Conservation (phyloP, 2,113 vertebrate species). For the Pitta sordida region DNA sequence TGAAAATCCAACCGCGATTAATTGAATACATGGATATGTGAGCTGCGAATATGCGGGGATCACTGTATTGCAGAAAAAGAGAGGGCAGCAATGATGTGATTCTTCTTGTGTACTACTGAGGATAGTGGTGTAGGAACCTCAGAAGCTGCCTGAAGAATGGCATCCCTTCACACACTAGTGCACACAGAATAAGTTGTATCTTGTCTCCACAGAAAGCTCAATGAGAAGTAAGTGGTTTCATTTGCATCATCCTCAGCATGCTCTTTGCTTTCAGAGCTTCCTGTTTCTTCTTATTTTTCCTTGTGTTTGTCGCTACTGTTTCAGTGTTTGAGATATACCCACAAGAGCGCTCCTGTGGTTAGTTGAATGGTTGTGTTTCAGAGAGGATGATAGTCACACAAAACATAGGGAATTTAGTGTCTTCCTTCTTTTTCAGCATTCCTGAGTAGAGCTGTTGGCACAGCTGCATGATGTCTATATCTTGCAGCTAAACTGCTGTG, state of each 20-base stretch:
- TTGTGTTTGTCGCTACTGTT: neutral
- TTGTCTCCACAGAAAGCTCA: neutral
- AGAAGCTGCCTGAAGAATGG: neutral
- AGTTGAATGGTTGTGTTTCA: neutral
- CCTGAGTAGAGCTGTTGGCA: neutral
- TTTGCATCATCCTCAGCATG: neutral
- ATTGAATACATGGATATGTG: too few relatives aligned
- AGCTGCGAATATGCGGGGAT: too few relatives aligned
- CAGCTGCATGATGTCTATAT: neutral
- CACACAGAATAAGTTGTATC: rapidly evolving
- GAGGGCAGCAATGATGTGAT: neutral
- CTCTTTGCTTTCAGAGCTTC: neutral
- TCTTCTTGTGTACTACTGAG: neutral
- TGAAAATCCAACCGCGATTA: too few relatives aligned
- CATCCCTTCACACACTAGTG: neutral
- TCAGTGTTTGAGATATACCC: neutral
- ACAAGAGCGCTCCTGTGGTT: neutral
- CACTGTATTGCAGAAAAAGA: neutral
- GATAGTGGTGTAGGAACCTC: neutral
- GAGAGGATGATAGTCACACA: neutral
- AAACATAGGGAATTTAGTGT: neutral
- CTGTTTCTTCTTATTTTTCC: neutral
- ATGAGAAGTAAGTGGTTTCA: neutral
- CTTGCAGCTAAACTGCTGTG: neutral
- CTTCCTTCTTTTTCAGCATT: neutral